Base-by-base conservation (phyloP, 2,113 vertebrate species). In the Chloropsis hardwickii region DNA sequence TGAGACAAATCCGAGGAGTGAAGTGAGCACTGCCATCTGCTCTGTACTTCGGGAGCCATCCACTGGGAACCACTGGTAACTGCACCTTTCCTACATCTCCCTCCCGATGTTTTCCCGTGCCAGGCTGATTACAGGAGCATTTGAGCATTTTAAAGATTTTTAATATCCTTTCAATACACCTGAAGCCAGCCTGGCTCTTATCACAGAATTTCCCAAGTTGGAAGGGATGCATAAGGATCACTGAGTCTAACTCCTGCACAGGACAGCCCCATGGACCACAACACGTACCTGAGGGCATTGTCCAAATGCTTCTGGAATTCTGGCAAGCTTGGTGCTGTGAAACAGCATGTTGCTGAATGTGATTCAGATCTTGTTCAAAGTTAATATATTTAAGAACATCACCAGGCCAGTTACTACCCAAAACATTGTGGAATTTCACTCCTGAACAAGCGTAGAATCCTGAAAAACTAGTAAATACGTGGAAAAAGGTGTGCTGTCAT, bases 61-160 rank as follows among this genome's bases (percentile, higher is more conserved):
- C 56, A 62, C 62, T 83, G 71, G 62, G 71, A 83, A 48, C 48
- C 31, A 37, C 18, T 6, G 48, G 56, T 35, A 82, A 90, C 35
- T 77, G 48, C 79, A 77, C 22, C 54, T 42, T 23, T 48, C 40
- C 62, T 14, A 28, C 14, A 37, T 9, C 8, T 54, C 78, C 33
- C 23, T 44, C n/a, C 6, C 0, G 0, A 20, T 7, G 9, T 20
- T 19, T 48, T 15, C 27, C 33, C 35, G 23, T 33, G 12, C 11
- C 25, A 33, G 31, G 12, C 54, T 48, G 21, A 19, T 35, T 20
- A 56, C 12, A 54, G 18, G 0, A 62, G 25, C 11, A 18, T 11
- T 69, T 14, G 4, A 48, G 22, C 31, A 37, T 42, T 40, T 54
- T 12, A 12, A 61, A 40, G 6, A 27, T 27, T 54, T 69, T 54